phyloP scores from a whole-genome alignment of 2,888 invertebrate genomes.

The Thecocarcelia acutangulata region DNA sequence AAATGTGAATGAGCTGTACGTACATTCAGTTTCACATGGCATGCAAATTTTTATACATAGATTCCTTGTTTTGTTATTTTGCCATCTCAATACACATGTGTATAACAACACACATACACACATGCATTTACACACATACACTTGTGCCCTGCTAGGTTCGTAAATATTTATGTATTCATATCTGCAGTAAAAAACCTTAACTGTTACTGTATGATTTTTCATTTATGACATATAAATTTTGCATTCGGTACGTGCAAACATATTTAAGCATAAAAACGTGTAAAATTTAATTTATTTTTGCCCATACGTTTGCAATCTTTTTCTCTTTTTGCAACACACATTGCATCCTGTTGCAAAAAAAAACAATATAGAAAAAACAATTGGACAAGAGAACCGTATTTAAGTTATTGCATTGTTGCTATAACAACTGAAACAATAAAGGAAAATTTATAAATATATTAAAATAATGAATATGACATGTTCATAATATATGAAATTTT shows the following conservation, averaged over 20 bases:
- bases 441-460: conserved; percentile 39
- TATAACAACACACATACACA: not conserved
- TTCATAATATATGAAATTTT: conserved; percentile 38
- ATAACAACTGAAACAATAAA: conserved; percentile 10
- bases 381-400: not conserved
- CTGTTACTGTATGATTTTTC: conserved; percentile 66
- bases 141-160: too few species aligned
- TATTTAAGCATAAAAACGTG: conserved; percentile 30
- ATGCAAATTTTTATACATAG: not conserved
- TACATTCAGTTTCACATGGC: conserved; percentile 22
- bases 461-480: conserved; percentile 53
- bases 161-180: not conserved
- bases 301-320: conserved; percentile 35
- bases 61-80: not conserved
- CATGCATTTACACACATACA: not conserved
- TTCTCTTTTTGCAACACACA: conserved; percentile 15
- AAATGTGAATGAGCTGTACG: conserved; percentile 2
- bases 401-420: conserved; percentile 38
- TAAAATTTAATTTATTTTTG: conserved; percentile 41
- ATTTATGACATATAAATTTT: conserved; percentile 63
- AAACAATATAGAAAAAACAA: too few species aligned
- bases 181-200: conserved; percentile 42
- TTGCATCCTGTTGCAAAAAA: conserved; percentile 45
- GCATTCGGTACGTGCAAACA: not conserved
- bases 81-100: not conserved